A percentile compares a stretch with the other conserved stretches of the same genome.
These are phyloP conservation scores for Chlorops oryzae DNA, from an alignment of 1,140 invertebrate genomes.

Conservation along the genomic window DNA sequence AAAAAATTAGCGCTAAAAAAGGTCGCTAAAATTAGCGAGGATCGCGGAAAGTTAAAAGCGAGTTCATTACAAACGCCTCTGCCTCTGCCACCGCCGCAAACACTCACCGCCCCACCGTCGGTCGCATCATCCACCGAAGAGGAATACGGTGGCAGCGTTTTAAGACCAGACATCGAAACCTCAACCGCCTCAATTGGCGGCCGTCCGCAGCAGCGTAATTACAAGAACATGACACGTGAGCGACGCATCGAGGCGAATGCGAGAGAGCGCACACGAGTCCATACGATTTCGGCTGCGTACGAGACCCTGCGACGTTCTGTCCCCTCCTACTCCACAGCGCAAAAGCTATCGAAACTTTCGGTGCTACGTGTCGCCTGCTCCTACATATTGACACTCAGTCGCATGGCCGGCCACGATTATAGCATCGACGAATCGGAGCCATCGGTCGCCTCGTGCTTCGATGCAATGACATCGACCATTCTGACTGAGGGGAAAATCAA, in stretches of 20 bases:
- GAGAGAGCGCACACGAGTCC: constrained; percentile 82
- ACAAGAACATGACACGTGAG: constrained; percentile 92
- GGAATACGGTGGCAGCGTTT: not conserved
- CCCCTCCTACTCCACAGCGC: constrained; percentile 85
- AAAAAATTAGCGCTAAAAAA: no score
- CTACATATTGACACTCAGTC: constrained; percentile 78
- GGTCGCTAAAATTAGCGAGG: no score
- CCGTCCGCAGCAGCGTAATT: constrained; percentile 72
- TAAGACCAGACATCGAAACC: no score
- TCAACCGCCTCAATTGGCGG: not conserved
- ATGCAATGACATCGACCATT: constrained; percentile 79
- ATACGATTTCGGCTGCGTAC: constrained; percentile 92
- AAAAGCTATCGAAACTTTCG: constrained; percentile 87
- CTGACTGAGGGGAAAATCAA: constrained; percentile 86
- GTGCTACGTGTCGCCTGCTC: constrained; percentile 86
- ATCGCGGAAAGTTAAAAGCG: no score
- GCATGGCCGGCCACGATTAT: constrained; percentile 61
- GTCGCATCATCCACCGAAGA: constrained; percentile 17
- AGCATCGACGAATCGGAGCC: constrained; percentile 51
- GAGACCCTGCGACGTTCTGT: constrained; percentile 78
- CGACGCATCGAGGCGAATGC: constrained; percentile 90
- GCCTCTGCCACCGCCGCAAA: not conserved
- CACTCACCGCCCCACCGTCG: constrained; percentile 16
- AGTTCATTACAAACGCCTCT: not conserved
- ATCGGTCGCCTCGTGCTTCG: constrained; percentile 69